phyloP scores from a whole-genome alignment of 23 tunicate genomes.

The Oikopleura dioica region DNA sequence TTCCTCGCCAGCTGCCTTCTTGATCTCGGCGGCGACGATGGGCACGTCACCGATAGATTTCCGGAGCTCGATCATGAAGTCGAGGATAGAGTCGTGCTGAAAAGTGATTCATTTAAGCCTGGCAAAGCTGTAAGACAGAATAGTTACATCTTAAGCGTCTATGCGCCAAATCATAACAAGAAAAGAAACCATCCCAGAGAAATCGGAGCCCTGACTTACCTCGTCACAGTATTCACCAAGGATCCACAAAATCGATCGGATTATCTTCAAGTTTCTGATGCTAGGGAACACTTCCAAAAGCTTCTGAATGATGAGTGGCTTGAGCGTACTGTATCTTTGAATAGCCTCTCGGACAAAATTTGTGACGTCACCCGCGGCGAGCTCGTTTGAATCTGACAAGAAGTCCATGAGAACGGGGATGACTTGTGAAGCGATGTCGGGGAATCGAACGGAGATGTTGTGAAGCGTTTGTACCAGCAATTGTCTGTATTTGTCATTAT shows the following conservation, averaged over 20 bases:
- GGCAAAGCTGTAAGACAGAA: too few relatives aligned
- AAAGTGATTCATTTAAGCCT: too few relatives aligned
- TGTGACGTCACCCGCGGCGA: constrained; percentile 88
- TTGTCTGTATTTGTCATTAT: constrained; percentile 76
- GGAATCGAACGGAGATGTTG: constrained; percentile 57
- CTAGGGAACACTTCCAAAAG: constrained; percentile 59
- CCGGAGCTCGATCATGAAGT: constrained; percentile 43
- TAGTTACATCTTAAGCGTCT: too few relatives aligned
- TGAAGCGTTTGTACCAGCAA: constrained; percentile 72
- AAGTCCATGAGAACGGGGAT: constrained; percentile 97
- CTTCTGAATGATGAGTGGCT: constrained; percentile 54
- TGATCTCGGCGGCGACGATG: constrained; percentile 61
- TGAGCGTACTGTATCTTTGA: constrained; percentile 47
- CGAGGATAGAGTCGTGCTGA: constrained; percentile 25
- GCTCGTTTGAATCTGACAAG: constrained; percentile 72
- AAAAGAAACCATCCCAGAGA: too few relatives aligned
- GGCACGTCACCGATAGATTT: constrained; percentile 87
- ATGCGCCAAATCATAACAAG: too few relatives aligned
- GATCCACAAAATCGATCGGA: constrained; percentile 84
- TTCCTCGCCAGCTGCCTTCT: constrained; percentile 70
- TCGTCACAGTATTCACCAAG: constrained; percentile 76
- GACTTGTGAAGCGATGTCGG: constrained; percentile 46
- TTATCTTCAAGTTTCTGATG: constrained; percentile 25
- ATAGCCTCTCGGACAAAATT: constrained; percentile 87
- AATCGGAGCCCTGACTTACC: too few relatives aligned